Evolutionary conservation across 2,113 vertebrate genomes (phyloP), one percentile per base, ranked within the genome.

Genomic region (Melanotaenia duboulayi): DNA sequence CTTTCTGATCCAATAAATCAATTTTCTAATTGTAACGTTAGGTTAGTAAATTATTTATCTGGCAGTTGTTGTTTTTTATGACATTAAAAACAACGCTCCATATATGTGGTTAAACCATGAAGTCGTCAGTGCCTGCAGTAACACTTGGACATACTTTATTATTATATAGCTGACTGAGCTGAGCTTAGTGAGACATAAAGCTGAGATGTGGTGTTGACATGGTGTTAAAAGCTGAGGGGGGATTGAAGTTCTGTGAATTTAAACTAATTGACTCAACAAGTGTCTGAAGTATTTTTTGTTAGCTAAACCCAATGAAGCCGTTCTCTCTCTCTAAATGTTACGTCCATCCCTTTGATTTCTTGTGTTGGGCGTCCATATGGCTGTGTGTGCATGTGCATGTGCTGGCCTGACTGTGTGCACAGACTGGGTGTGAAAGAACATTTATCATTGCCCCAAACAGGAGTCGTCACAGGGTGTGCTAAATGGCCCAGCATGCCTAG

Each of bases 401-500:
- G 68, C 74, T 76, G 84, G 74, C 62, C 84, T 74, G 81, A 73
- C 81, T 70, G 72, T 81, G 81, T 71, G 81, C 55, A 51, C 77
- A 60, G 81, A 65, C 82, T 40, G 75, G 78, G 76, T 82, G 85
- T 71, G 78, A 77, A 69, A 77, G 78, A 69, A 83, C 89, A 94
- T 95, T 94, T 91, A 93, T 94, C 91, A 92, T 73, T 79, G 89
- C 87, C 83, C 89, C 92, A 92, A 94, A 92, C 92, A 91, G 92
- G 92, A 94, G 90, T 92, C 89, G 83, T 93, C 92, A 89, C 92
- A 87, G 90, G 92, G 92, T 90, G 92, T 89, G 92, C 91, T 94
- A 94, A 95, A 94, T 94, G 93, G 92, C 92, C 91, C 93, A 94
- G 92, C 92, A 79, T 94, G 93, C 87, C 89, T 91, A 86, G 92